These are phyloP conservation scores for Scrobipalpa costella DNA, from an alignment of 2,888 invertebrate species.

Conservation along the genomic window DNA sequence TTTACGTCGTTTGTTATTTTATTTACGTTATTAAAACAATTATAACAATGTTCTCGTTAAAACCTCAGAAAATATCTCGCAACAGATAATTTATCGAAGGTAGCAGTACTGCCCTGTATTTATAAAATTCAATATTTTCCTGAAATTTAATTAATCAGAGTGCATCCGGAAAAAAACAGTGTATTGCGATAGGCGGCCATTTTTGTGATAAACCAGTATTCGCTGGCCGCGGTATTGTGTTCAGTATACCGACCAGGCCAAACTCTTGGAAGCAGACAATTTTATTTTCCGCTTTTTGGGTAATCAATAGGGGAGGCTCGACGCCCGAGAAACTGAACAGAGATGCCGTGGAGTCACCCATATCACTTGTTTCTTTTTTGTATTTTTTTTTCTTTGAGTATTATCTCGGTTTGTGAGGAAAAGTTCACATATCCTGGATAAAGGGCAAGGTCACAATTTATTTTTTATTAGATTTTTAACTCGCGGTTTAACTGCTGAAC, in stretches of 20 bases:
- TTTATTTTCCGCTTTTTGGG: constrained; percentile 81
- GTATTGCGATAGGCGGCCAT: constrained; percentile 33
- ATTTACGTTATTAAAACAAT: no score
- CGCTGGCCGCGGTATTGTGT: constrained; percentile 60
- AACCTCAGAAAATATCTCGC: not conserved
- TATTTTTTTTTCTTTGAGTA: not conserved
- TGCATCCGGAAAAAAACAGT: constrained; percentile 21
- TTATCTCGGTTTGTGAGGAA: no score
- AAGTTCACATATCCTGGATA: no score
- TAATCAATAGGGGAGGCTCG: constrained; percentile 79
- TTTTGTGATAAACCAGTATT: constrained; percentile 51
- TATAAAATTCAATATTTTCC: constrained; percentile 20
- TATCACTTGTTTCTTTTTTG: not conserved
- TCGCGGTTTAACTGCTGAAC: no score
- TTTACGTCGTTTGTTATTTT: no score
- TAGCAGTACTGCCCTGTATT: not conserved
- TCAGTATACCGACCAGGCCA: constrained; percentile 34
- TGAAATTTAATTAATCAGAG: constrained; percentile 26
- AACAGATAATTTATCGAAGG: not conserved
- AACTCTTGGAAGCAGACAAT: constrained; percentile 62
- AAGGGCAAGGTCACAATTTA: no score
- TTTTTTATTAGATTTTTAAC: no score
- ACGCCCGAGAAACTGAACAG: constrained; percentile 63
- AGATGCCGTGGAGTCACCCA: constrained; percentile 46
- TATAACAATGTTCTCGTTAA: no score